These are phyloP conservation scores for Lagorchestes hirsutus DNA, from an alignment of 2,797 vertebrate genomes.

Conservation along the genomic window DNA sequence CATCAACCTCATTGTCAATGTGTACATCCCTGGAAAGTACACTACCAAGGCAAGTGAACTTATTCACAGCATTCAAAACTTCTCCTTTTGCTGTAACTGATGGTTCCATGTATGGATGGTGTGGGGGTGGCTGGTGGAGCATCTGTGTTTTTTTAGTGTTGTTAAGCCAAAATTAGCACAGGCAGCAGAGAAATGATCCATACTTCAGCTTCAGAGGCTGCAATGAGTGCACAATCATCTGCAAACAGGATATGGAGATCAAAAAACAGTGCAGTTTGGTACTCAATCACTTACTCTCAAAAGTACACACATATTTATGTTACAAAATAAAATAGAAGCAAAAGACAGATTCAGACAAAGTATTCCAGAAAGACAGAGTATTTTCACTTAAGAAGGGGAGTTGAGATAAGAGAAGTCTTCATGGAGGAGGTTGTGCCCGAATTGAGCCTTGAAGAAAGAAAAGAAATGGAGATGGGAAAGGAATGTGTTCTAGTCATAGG, in stretches of 20 bases:
- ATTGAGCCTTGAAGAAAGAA: neutral
- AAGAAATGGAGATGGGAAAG: neutral
- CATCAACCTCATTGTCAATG: no score
- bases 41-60: no score
- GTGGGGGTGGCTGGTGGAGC: no score
- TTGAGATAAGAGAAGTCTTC: neutral
- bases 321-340: slow-evolving; percentile 14
- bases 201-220: no score
- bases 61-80: no score
- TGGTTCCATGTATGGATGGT: no score
- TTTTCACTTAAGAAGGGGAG: neutral
- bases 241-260: neutral
- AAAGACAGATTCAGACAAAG: neutral
- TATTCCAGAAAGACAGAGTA: slow-evolving; percentile 2
- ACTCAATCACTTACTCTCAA: neutral
- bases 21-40: no score
- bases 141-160: no score
- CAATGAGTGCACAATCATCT: no score
- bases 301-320: neutral
- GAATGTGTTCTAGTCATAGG: neutral
- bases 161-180: no score
- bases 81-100: no score
- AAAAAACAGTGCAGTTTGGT: neutral
- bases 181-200: no score
- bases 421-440: neutral